A percentile compares a stretch with the other conserved stretches of the same genome.
Evolutionary conservation across 2,797 vertebrate genomes (phyloP).

Genomic region (Myotis findleyi): DNA sequence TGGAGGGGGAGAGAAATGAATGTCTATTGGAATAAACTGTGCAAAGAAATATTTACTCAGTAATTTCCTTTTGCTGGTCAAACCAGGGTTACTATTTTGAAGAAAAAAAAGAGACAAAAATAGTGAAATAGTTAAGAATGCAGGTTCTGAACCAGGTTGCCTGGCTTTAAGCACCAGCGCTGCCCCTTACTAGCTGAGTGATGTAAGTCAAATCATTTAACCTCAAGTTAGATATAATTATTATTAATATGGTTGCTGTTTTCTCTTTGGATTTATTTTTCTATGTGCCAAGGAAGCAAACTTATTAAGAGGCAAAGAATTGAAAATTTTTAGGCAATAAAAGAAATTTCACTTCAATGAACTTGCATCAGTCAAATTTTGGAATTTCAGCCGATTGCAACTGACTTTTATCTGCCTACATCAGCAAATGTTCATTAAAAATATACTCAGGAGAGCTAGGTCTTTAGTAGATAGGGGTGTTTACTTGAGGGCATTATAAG

Average conservation of each 20-base stretch:
- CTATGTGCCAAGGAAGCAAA: neutral
- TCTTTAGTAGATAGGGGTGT: neutral
- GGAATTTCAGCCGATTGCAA: neutral
- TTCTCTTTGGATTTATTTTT: neutral
- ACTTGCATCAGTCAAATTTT: neutral
- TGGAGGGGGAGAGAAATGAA: neutral
- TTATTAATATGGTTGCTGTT: neutral
- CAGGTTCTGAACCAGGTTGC: neutral
- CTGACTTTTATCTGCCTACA: neutral
- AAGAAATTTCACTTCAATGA: neutral
- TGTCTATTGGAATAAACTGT: neutral
- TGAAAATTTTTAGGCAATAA: neutral
- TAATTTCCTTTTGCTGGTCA: constrained; percentile 20
- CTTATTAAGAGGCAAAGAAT: constrained; percentile 9
- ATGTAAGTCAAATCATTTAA: neutral
- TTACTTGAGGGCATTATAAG: neutral
- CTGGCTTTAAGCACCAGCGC: neutral
- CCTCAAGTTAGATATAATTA: neutral
- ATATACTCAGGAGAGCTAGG: neutral
- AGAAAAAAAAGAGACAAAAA: neutral
- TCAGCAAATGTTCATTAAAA: neutral
- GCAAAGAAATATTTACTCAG: constrained; percentile 13
- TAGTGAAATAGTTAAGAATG: neutral
- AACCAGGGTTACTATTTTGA: constrained; percentile 16
- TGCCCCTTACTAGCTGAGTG: neutral